phyloP scores from a whole-genome alignment of 2,888 invertebrate genomes.

The Tetranychus truncatus region DNA sequence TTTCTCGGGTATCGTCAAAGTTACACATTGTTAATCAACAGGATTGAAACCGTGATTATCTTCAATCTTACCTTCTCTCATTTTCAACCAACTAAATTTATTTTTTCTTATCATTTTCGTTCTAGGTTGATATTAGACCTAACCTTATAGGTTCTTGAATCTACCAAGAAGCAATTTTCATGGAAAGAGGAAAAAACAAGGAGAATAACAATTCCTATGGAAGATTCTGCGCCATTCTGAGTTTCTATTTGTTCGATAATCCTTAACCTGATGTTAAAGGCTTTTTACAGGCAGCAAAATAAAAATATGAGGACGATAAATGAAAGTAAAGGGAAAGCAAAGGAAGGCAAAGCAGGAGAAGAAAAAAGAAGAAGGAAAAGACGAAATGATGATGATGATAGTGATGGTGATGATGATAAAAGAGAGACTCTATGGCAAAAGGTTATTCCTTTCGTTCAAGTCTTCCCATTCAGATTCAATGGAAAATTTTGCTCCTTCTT shows the following conservation, averaged over 20 bases:
- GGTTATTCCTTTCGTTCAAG: not conserved
- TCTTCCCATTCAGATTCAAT: not conserved
- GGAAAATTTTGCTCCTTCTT: not conserved
- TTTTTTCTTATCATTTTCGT: not conserved
- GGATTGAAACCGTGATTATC: not conserved
- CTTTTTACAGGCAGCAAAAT: not conserved
- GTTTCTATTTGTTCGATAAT: not conserved
- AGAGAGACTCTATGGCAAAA: not conserved
- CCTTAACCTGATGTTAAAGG: not conserved
- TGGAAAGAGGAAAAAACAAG: not conserved
- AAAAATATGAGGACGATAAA: not conserved
- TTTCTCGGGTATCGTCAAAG: too few relatives aligned
- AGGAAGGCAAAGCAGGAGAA: not conserved
- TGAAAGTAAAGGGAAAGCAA: constrained; percentile 1
- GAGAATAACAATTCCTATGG: not conserved
- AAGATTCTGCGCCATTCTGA: not conserved
- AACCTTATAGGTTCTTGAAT: not conserved
- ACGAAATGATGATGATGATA: not conserved
- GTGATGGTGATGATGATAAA: not conserved
- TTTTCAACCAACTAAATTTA: not conserved
- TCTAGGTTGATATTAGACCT: not conserved
- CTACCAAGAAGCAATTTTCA: not conserved
- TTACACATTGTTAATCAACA: too few relatives aligned
- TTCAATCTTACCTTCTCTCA: not conserved
- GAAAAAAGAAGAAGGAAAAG: not conserved